Percentiles rank a stretch among this genome's conserved stretches.
phyloP scores from a whole-genome alignment of 1,140 invertebrate species.

The Akabosia matsudoensis region DNA sequence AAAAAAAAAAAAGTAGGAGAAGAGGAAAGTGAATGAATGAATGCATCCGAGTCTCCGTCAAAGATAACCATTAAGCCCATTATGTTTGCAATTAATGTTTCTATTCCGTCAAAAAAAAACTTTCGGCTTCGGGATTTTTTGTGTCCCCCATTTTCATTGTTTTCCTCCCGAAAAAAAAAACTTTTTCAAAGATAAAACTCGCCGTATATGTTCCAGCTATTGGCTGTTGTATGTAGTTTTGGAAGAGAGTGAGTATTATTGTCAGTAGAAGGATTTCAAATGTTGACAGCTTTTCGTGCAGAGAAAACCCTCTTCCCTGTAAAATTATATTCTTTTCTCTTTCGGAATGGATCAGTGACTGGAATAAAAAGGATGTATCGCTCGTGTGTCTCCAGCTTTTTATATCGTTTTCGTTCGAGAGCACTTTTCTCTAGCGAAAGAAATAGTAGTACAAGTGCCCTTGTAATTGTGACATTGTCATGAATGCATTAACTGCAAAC shows the following conservation, averaged over 20 bases:
- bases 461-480: too few species aligned
- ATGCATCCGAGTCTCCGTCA: background rate
- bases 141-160: background rate
- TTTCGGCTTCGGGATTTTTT: conserved; percentile 15
- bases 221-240: too few species aligned
- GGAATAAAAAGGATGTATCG: background rate
- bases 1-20: background rate
- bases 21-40: conserved; percentile 13
- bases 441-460: background rate
- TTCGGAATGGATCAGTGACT: background rate
- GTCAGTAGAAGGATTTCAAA: too few species aligned
- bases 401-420: too few species aligned
- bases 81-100: conserved; percentile 40
- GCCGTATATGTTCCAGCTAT: too few species aligned
- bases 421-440: too few species aligned
- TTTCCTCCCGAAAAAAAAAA: too few species aligned
- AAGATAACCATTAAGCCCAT: conserved; percentile 35
- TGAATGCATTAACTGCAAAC: too few species aligned
- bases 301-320: background rate
- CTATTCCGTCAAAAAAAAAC: conserved; percentile 28
- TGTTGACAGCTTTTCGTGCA: too few species aligned
- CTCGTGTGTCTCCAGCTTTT: background rate
- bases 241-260: too few species aligned
- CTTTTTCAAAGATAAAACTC: too few species aligned
- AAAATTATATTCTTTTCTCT: conserved; percentile 26